These are phyloP conservation scores for Polyommatus iphigenia DNA, from an alignment of 2,888 invertebrate genomes.

Conservation along the genomic window DNA sequence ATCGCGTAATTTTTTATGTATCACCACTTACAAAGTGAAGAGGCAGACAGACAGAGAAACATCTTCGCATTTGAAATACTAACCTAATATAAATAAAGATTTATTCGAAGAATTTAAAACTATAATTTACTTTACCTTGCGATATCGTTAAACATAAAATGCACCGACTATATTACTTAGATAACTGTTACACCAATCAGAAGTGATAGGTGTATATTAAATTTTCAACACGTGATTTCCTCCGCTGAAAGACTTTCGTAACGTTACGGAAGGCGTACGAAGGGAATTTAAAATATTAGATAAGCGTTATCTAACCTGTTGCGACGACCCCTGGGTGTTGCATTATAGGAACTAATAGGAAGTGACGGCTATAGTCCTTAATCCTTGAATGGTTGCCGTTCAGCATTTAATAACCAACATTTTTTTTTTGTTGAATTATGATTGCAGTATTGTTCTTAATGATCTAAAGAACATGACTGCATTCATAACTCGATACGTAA, in stretches of 20 bases:
- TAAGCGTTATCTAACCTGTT: conserved; percentile 21
- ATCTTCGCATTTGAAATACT: too few relatives aligned
- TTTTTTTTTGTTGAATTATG: too few relatives aligned
- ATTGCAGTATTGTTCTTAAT: too few relatives aligned
- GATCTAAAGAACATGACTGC: too few relatives aligned
- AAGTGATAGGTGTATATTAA: conserved; percentile 27
- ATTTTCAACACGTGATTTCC: conserved; percentile 25
- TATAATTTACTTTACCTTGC: background rate
- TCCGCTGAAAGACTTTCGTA: conserved; percentile 28
- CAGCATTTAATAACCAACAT: too few relatives aligned
- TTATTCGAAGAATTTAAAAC: background rate
- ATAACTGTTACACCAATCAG: conserved; percentile 15
- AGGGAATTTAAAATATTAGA: conserved; percentile 30
- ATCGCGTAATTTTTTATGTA: too few relatives aligned
- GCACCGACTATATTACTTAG: background rate
- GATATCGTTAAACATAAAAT: background rate
- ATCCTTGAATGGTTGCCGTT: too few relatives aligned
- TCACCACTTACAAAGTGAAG: too few relatives aligned
- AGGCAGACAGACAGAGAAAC: too few relatives aligned
- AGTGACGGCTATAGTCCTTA: background rate
- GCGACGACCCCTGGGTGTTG: conserved; percentile 27
- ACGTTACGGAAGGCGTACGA: conserved; percentile 30
- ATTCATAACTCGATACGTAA: too few relatives aligned
- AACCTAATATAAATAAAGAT: too few relatives aligned
- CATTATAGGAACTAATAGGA: conserved; percentile 19